These are phyloP conservation scores for Xiphorhynchus elegans DNA, from an alignment of 2,113 vertebrate species.

Conservation along the genomic window DNA sequence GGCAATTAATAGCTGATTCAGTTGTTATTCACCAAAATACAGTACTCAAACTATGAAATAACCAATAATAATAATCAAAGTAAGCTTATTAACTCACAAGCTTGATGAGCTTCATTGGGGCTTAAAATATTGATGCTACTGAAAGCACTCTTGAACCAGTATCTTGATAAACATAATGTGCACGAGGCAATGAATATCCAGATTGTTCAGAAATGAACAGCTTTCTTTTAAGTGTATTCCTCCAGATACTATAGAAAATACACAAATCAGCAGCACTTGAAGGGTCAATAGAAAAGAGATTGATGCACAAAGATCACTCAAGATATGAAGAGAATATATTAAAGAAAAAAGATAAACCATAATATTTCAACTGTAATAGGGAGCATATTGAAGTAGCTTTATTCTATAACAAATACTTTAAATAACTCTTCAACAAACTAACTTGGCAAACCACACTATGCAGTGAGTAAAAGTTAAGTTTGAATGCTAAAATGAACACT, in stretches of 20 bases:
- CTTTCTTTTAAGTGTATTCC: not conserved
- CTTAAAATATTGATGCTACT: not conserved
- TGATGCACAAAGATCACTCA: not conserved
- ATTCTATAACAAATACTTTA: not conserved
- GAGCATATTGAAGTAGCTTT: not conserved
- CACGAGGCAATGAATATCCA: not conserved
- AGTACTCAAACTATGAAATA: not conserved
- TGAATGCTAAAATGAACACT: not conserved
- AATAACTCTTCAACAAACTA: not conserved
- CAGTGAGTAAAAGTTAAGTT: not conserved
- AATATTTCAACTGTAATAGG: not conserved
- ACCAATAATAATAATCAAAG: not conserved
- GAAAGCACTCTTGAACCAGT: not conserved
- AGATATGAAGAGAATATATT: not conserved
- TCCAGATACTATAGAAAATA: not conserved
- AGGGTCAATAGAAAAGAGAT: not conserved
- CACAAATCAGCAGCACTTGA: not conserved
- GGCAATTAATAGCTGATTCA: not conserved
- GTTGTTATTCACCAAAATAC: not conserved
- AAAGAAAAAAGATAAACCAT: not conserved
- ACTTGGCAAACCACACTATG: not conserved
- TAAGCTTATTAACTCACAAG: not conserved
- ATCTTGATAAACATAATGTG: not conserved
- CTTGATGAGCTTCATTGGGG: not conserved
- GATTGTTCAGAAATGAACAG: not conserved